Base-by-base conservation (phyloP, 1,140 invertebrate species). In the Rhopalosiphum maidis region DNA sequence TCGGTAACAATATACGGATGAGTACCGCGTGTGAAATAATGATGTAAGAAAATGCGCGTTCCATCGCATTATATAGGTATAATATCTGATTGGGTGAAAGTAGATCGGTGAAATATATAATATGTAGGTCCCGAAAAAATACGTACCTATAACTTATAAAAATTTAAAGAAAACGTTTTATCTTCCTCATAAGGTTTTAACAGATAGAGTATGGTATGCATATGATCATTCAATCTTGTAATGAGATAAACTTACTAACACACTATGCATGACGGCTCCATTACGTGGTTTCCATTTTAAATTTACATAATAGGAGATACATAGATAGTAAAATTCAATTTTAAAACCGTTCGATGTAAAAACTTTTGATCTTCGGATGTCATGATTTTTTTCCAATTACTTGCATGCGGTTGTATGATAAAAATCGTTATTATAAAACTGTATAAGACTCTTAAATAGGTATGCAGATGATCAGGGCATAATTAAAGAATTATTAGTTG, bases 1-100 rank as follows among this genome's bases (percentile, higher is more conserved):
- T 89, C 5, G n/a, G 35, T 89, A 92, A 92, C 91, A 46, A 92
- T 91, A 92, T 91, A 91, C 43, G 68, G 91, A 91, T 92, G 77
- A 35, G 77, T 92, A 92, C 37, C 30, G 55, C 51, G 37, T 92
- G 91, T 82, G 68, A 92, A 92, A 92, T 92, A 92, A 92, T 83
- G 43, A 92, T 92, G 91, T 92, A 92, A 92, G 68, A 83, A 51
- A 92, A 92, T 54, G n/a, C 8, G n/a, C 46, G 46, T 82, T 83
- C 46, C 22, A 9, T 30, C 51, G 46, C 8, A 48, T 35, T 48
- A 30, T 92, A 77, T 41, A n/a, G n/a, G 2, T 88, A 87, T 87
- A n/a, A 48, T 87, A 48, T 68, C 22, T 35, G 51, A 92, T 18
- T 21, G 5, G n/a, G 91, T 92, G 91, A 92, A 92, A 92, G 91